Percentiles rank a stretch among this genome's conserved stretches.
Conservation (phyloP, 2,113 vertebrate genomes). For the Larimichthys crocea region DNA sequence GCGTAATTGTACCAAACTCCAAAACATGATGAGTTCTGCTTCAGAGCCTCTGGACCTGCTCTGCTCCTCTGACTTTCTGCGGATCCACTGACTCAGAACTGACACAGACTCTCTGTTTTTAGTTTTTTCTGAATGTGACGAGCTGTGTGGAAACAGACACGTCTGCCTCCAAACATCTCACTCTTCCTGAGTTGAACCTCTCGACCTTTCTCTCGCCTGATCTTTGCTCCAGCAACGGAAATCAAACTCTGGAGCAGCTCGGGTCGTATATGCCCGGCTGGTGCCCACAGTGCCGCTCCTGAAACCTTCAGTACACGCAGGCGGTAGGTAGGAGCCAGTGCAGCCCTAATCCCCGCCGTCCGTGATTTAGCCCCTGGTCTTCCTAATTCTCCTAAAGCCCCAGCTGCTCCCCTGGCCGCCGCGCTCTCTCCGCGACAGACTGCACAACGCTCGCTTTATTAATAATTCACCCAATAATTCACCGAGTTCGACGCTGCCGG, state of each 20-base stretch:
- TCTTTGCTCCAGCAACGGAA: conserved; percentile 17
- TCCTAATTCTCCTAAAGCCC: conserved; percentile 80
- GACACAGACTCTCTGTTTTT: neutral
- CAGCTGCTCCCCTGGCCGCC: conserved; percentile 81
- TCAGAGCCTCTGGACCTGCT: neutral
- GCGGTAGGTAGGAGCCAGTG: conserved; percentile 60
- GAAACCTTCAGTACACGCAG: conserved; percentile 23
- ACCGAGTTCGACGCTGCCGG: conserved; percentile 36
- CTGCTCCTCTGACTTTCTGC: neutral
- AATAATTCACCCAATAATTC: conserved; percentile 83
- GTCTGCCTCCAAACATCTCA: too few species aligned
- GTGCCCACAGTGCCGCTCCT: conserved; percentile 34
- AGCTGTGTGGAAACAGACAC: neutral
- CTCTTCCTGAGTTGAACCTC: neutral
- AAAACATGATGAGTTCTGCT: neutral
- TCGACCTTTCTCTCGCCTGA: neutral
- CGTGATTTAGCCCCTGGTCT: conserved; percentile 78
- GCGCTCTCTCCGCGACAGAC: conserved; percentile 74
- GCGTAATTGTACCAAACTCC: neutral
- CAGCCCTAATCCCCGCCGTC: conserved; percentile 79
- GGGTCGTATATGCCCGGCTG: conserved; percentile 4
- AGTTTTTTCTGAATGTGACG: neutral
- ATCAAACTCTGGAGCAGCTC: conserved; percentile 3
- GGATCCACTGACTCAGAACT: neutral
- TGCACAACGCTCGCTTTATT: conserved; percentile 81